A percentile compares a stretch with the other conserved stretches of the same genome.
These are phyloP conservation scores for Agrochola lychnidis DNA, from an alignment of 2,888 invertebrate genomes.

Conservation along the genomic window DNA sequence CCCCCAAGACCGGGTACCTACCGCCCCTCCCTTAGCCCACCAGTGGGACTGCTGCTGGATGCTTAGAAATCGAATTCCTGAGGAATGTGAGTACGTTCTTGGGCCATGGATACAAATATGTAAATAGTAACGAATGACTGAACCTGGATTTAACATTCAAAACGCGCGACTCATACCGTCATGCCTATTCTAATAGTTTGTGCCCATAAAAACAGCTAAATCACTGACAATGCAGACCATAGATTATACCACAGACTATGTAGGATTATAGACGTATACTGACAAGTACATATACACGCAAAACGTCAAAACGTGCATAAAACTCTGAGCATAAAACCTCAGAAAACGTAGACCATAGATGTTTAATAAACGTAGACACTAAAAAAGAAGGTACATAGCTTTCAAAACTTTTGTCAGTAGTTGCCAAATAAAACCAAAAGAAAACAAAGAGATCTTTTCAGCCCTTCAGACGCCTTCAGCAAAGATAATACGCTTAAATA, in stretches of 20 bases:
- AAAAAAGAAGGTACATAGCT: too few relatives aligned
- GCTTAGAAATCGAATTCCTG: not conserved
- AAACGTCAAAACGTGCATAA: not conserved
- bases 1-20: too few relatives aligned
- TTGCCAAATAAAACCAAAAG: conserved; percentile 26
- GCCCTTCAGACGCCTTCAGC: not conserved
- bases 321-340: too few relatives aligned
- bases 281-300: not conserved
- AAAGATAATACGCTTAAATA: too few relatives aligned
- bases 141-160: conserved; percentile 20
- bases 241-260: too few relatives aligned
- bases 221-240: not conserved
- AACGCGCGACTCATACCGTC: not conserved
- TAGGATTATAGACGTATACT: not conserved
- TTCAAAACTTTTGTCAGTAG: conserved; percentile 1
- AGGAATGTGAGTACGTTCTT: not conserved
- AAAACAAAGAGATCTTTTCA: not conserved
- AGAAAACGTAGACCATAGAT: too few relatives aligned
- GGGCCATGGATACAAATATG: too few relatives aligned
- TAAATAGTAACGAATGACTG: not conserved
- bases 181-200: not conserved
- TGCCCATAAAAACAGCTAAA: not conserved
- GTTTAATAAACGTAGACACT: too few relatives aligned
- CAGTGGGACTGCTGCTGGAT: not conserved
- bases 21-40: too few relatives aligned